phyloP scores from a whole-genome alignment of 2,113 vertebrate genomes.

The Brienomyrus longianalis region DNA sequence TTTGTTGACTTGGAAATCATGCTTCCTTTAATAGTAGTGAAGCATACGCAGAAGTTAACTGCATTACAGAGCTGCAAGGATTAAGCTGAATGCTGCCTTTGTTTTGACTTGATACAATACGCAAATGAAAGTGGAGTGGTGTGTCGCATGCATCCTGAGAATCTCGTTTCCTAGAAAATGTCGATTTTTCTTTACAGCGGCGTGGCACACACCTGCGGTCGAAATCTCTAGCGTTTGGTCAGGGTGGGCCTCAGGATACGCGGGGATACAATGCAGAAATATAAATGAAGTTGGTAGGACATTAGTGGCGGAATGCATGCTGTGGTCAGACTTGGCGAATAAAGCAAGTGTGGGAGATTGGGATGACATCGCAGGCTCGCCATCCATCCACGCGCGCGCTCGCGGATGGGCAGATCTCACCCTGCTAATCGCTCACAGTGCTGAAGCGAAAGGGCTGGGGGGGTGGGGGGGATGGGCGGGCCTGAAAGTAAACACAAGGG shows the following conservation, averaged over 20 bases:
- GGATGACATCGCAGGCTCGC: neutral
- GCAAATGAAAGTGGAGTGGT: neutral
- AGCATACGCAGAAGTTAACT: neutral
- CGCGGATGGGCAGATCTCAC: neutral
- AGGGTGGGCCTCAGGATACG: neutral
- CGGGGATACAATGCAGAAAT: neutral
- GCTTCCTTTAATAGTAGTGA: neutral
- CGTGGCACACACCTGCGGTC: neutral
- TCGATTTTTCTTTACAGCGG: neutral
- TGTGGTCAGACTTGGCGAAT: neutral
- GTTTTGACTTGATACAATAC: neutral
- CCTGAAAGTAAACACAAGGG: neutral
- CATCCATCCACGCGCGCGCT: too few species aligned
- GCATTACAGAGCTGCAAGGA: neutral
- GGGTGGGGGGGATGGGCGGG: too few species aligned
- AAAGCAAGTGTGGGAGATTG: neutral
- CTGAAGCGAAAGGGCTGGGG: neutral
- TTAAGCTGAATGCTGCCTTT: neutral
- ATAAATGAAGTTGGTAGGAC: neutral
- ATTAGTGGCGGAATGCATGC: neutral
- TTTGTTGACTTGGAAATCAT: neutral
- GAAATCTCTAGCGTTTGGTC: neutral
- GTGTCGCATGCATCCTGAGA: neutral
- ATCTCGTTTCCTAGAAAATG: neutral
- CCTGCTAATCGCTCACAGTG: neutral